phyloP scores from a whole-genome alignment of 2,113 vertebrate genomes.

The Embiotoca jacksoni region DNA sequence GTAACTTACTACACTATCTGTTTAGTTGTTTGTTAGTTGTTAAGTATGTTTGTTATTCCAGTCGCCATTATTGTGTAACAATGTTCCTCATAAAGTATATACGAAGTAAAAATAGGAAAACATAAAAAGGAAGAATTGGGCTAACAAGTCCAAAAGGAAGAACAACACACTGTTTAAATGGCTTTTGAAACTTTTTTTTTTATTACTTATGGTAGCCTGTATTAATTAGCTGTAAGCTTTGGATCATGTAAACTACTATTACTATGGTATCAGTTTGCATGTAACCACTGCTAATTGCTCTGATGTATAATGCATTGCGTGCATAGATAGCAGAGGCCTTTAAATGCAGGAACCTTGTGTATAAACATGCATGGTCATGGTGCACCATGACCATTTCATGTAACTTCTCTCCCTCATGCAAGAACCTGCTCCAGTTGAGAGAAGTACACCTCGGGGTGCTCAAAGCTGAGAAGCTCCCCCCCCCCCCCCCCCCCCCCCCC shows the following conservation, averaged over 20 bases:
- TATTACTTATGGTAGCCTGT: too few species aligned
- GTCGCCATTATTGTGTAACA: neutral
- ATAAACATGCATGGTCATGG: conserved; percentile 13
- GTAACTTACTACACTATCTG: too few species aligned
- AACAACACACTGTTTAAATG: too few species aligned
- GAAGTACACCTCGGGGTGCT: conserved; percentile 47
- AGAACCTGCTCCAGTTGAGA: conserved; percentile 28
- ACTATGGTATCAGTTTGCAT: too few species aligned
- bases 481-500: conserved; percentile 14
- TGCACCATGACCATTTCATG: conserved; percentile 49
- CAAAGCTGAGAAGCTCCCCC: conserved; percentile 42
- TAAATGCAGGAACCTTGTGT: conserved; percentile 32
- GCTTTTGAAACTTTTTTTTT: too few species aligned
- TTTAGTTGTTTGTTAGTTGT: too few species aligned
- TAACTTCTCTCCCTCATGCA: conserved; percentile 47
- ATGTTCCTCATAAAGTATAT: neutral
- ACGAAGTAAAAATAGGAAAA: neutral
- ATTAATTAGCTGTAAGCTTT: too few species aligned
- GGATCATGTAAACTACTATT: too few species aligned
- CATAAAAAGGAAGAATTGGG: too few species aligned
- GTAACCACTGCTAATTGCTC: neutral
- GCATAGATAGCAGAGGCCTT: conserved; percentile 48
- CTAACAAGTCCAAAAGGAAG: too few species aligned
- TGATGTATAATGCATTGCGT: conserved; percentile 76
- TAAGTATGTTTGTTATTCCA: neutral